A percentile compares a stretch with the other conserved stretches of the same genome.
Conservation (phyloP, 30 jellyfish, hydroid and myxozoan species). For the Turritopsis rubra region DNA sequence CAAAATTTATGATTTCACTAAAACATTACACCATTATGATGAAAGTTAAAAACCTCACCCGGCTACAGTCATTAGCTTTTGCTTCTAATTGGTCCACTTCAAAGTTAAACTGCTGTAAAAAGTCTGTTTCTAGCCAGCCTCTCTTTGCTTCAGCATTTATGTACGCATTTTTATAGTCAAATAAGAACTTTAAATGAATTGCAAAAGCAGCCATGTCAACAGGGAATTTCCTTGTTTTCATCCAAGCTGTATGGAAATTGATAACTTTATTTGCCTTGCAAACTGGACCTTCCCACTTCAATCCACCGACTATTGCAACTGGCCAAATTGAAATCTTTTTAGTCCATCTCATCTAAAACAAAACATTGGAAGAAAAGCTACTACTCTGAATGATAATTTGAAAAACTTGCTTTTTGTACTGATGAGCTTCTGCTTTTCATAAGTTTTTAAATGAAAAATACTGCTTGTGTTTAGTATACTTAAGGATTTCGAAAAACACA, state of each 20-base stretch:
- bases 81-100: conserved; percentile 61
- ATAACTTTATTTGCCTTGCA: conserved; percentile 74
- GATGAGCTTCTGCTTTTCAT: too few species aligned
- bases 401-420: too few species aligned
- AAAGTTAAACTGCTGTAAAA: conserved; percentile 37
- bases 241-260: conserved; percentile 75
- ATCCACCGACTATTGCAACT: conserved; percentile 87
- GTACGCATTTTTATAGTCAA: conserved; percentile 27
- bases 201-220: conserved; percentile 93
- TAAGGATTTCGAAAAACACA: too few species aligned
- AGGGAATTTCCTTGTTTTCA: conserved; percentile 65
- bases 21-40: too few species aligned
- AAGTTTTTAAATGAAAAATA: too few species aligned
- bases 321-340: conserved; percentile 88
- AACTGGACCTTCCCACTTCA: conserved; percentile 92
- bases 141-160: conserved; percentile 50
- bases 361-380: not conserved
- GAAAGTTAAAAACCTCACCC: conserved; percentile 40
- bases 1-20: too few species aligned
- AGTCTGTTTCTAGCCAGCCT: conserved; percentile 77
- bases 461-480: too few species aligned
- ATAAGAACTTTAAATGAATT: conserved; percentile 32
- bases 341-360: conserved; percentile 64
- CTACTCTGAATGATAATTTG: not conserved
- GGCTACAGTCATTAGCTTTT: conserved; percentile 65